Conservation (phyloP, 2,888 invertebrate genomes). For the Tenthredo notha region DNA sequence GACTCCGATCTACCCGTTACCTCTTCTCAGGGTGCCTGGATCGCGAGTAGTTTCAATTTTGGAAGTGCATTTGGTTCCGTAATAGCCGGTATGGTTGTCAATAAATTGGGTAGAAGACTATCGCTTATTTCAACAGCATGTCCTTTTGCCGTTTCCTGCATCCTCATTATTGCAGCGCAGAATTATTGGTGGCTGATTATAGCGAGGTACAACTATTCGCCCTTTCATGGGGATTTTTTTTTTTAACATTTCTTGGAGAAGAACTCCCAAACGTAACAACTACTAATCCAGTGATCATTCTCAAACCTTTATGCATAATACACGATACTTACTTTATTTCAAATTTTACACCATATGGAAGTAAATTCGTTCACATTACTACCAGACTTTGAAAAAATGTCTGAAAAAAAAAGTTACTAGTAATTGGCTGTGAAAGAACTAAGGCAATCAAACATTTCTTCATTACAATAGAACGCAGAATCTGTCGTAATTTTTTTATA, state of each 20-base stretch:
- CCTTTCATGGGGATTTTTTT: background rate
- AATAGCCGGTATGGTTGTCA: slow-evolving; percentile 51
- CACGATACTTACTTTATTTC: too few relatives aligned
- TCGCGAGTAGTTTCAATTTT: slow-evolving; percentile 52
- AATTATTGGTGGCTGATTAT: slow-evolving; percentile 1
- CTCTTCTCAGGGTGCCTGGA: slow-evolving; percentile 56
- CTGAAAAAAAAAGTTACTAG: too few relatives aligned
- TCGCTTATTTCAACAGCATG: background rate
- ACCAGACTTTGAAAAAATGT: too few relatives aligned
- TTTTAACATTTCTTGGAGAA: background rate
- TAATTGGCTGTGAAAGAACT: background rate
- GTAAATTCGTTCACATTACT: too few relatives aligned
- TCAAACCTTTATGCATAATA: too few relatives aligned
- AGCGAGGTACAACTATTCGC: background rate
- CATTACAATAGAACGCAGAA: background rate
- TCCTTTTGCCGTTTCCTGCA: background rate
- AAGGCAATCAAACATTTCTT: too few relatives aligned
- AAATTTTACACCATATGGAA: too few relatives aligned
- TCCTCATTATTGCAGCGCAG: background rate
- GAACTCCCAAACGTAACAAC: background rate
- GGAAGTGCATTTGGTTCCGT: slow-evolving; percentile 60
- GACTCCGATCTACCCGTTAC: slow-evolving; percentile 51
- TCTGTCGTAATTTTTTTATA: background rate
- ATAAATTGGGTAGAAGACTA: slow-evolving; percentile 36
- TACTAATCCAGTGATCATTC: too few relatives aligned